Evolutionary conservation across 2,113 vertebrate genomes (phyloP).

Genomic region (Melanotaenia duboulayi): DNA sequence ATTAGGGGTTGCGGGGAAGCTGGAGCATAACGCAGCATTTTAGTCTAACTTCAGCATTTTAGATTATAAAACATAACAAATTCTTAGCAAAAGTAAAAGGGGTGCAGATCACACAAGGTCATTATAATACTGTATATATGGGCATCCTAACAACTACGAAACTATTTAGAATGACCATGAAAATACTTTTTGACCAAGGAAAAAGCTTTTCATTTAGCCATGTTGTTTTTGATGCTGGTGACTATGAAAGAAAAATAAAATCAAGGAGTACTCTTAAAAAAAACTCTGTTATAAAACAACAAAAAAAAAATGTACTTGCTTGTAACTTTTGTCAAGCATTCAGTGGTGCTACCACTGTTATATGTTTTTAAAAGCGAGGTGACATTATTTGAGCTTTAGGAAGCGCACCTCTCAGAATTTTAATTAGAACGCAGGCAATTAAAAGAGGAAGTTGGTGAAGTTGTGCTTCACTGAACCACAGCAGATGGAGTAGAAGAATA

Average conservation of each 20-base stretch:
- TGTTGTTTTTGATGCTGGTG: constrained; percentile 18
- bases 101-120: background rate
- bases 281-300: constrained; percentile 20
- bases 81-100: constrained; percentile 10
- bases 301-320: constrained; percentile 19
- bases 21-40: too few species aligned
- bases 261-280: too few species aligned
- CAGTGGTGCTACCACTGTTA: constrained; percentile 40
- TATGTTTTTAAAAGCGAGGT: constrained; percentile 59
- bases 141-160: constrained; percentile 22
- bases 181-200: constrained; percentile 22
- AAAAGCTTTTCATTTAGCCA: constrained; percentile 14
- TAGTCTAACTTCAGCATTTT: too few species aligned
- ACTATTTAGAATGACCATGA: constrained; percentile 25
- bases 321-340: constrained; percentile 40
- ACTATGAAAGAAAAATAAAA: constrained; percentile 4
- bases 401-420: constrained; percentile 59
- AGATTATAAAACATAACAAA: constrained; percentile 13
- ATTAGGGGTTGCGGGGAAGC: too few species aligned
- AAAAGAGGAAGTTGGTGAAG: constrained; percentile 75
- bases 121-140: background rate
- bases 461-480: constrained; percentile 72
- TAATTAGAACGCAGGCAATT: constrained; percentile 79
- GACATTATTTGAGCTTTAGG: constrained; percentile 63
- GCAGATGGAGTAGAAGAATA: constrained; percentile 63